phyloP scores from a whole-genome alignment of 2,888 invertebrate genomes.

The Melanostoma scalare region DNA sequence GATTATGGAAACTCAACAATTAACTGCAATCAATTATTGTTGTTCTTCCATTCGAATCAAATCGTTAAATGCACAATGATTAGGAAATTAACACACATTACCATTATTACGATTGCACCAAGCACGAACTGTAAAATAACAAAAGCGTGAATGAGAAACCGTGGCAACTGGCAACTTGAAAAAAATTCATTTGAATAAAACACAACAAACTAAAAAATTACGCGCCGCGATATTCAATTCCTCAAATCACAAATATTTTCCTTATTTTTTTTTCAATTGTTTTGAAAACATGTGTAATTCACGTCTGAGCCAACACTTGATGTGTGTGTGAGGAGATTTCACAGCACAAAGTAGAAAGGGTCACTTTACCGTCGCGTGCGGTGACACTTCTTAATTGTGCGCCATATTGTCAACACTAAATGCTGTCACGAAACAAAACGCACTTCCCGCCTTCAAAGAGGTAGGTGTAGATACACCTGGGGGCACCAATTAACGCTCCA shows the following conservation, averaged over 20 bases:
- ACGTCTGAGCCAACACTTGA: slow-evolving; percentile 16
- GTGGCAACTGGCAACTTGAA: slow-evolving; percentile 11
- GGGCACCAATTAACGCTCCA: slow-evolving; percentile 63
- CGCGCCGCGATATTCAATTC: background rate
- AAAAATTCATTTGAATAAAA: slow-evolving; percentile 49
- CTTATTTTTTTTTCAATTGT: slow-evolving; percentile 1
- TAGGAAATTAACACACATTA: slow-evolving; percentile 60
- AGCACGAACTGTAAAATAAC: slow-evolving; percentile 40
- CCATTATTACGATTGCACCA: slow-evolving; percentile 36
- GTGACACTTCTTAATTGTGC: slow-evolving; percentile 7
- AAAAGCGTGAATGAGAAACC: slow-evolving; percentile 35
- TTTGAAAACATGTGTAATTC: background rate
- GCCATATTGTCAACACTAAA: slow-evolving; percentile 30
- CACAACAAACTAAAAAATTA: slow-evolving; percentile 23
- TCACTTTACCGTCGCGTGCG: slow-evolving; percentile 19
- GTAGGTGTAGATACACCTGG: slow-evolving; percentile 5
- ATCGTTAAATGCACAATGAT: slow-evolving; percentile 49
- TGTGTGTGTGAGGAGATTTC: background rate
- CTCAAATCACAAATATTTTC: background rate
- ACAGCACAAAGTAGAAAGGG: background rate
- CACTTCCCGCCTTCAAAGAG: slow-evolving; percentile 54
- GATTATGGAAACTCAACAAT: slow-evolving; percentile 35
- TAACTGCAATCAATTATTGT: slow-evolving; percentile 37
- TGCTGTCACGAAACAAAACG: slow-evolving; percentile 39
- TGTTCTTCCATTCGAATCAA: slow-evolving; percentile 35